Evolutionary conservation across 2,888 invertebrate species (phyloP).

Genomic region (Athalia rosae): DNA sequence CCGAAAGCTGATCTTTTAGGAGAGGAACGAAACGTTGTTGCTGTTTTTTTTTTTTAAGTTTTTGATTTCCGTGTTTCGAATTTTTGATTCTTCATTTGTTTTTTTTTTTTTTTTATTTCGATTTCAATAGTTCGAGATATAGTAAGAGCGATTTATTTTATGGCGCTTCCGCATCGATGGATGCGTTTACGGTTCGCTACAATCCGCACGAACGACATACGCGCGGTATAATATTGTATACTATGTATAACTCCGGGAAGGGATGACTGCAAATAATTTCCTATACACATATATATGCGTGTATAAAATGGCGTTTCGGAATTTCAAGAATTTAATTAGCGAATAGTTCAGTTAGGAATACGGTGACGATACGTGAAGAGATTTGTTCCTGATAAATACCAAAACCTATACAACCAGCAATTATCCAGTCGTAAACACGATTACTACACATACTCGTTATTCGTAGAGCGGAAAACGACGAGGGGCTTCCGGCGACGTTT

Average conservation of each 20-base stretch:
- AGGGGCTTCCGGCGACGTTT: too few species aligned
- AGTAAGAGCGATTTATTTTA: too few species aligned
- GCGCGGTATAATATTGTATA: neutral
- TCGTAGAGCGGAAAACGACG: too few species aligned
- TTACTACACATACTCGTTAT: too few species aligned
- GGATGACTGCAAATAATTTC: neutral
- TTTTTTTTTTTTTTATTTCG: too few species aligned
- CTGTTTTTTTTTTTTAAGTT: neutral
- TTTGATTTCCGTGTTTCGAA: neutral
- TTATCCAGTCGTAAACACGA: conserved; percentile 4
- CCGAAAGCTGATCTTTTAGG: neutral
- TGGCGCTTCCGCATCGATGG: too few species aligned
- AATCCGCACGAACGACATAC: neutral
- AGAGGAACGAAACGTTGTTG: neutral
- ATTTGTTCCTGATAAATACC: conserved; percentile 20
- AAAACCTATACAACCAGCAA: neutral
- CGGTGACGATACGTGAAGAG: conserved; percentile 25
- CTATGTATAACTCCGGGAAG: neutral
- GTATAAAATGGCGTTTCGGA: conserved; percentile 24
- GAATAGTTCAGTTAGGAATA: conserved; percentile 36
- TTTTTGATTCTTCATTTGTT: too few species aligned
- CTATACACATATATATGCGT: too few species aligned
- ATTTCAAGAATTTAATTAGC: conserved; percentile 38
- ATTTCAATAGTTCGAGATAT: too few species aligned
- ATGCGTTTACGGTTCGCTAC: neutral